Base-by-base conservation (phyloP, 1,140 invertebrate genomes). In the Armadillidium nasatum region DNA sequence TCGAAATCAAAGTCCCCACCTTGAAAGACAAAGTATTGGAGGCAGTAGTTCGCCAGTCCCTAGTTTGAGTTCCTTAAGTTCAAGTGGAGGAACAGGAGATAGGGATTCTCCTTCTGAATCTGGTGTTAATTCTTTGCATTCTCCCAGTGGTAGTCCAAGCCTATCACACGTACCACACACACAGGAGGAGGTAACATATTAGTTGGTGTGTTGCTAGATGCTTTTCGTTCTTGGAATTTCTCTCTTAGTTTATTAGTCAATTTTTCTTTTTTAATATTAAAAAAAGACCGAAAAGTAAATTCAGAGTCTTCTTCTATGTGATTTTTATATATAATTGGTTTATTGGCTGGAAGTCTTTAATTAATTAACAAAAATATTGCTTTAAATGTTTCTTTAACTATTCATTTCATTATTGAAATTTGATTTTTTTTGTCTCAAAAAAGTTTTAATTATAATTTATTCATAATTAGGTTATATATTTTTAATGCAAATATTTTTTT, bases 161-260 rank as follows among this genome's bases (percentile, higher is more conserved):
- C 75, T 76, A 54, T 76, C 75, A 70, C 72, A 76, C 74, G 75
- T 76, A 67, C 76, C 78, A 43, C 76, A 75, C 73, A 75, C 73
- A 43, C 78, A 79, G 78, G 78, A 79, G 78, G 78, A 79, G 78
- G 75, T 79, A 79, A 79, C 78, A 70, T 68, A 74, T 70, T 79
- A 79, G 78, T 79, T 76, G 78, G 78, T 79, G 78, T 79, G 78
- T 76, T 73, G 67, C 75, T 73, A 73, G 54, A 72, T 78, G 69
- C 71, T 69, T 78, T 78, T 73, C n/a, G n/a, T n/a, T 75, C 75
- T 78, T 22, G 54, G 76, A 72, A 75, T 72, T 72, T 75, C 19
- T 70, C 73, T 77, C 73, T 77, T 43, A 19, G 54, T 74, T 33
- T 33, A 33, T 33, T 33, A 33, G n/a, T n/a, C n/a, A n/a, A n/a